phyloP scores from a whole-genome alignment of 2,113 vertebrate genomes.

The Herpetotheres cachinnans region DNA sequence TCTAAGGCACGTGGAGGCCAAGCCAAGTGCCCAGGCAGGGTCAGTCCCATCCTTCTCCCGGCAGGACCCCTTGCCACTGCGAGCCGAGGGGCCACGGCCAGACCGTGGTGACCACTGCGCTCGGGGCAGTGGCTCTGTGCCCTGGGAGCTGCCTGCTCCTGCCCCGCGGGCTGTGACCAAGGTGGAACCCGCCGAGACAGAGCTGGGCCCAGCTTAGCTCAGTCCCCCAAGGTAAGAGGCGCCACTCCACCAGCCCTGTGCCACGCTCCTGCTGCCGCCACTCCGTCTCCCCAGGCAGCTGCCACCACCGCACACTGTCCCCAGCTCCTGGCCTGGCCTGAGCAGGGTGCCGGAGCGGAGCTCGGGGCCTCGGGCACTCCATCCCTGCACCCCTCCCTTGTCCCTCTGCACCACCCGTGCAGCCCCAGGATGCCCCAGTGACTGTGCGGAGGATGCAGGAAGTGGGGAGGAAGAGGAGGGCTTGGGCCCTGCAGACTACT shows the following conservation, averaged over 20 bases:
- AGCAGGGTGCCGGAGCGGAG: neutral
- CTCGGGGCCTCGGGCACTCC: neutral
- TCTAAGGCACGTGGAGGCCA: neutral
- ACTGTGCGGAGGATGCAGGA: no score
- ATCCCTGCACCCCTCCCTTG: neutral
- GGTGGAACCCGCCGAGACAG: no score
- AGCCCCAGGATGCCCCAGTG: neutral
- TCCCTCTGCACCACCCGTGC: no score
- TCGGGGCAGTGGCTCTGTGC: neutral
- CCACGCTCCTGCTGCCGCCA: neutral
- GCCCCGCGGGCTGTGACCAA: neutral
- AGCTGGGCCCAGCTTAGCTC: neutral
- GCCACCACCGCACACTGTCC: accelerated
- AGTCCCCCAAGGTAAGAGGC: neutral
- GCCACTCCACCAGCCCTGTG: no score
- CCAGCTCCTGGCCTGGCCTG: neutral
- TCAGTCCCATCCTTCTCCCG: neutral
- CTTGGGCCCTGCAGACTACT: accelerated
- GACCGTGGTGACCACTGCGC: neutral
- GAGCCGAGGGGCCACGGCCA: neutral
- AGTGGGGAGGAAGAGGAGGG: neutral
- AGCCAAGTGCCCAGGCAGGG: neutral
- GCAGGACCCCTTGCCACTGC: neutral
- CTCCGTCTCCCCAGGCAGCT: accelerated
- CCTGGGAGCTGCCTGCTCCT: neutral